Base-by-base conservation (phyloP, 2,888 invertebrate species). In the Catocala sponsa region DNA sequence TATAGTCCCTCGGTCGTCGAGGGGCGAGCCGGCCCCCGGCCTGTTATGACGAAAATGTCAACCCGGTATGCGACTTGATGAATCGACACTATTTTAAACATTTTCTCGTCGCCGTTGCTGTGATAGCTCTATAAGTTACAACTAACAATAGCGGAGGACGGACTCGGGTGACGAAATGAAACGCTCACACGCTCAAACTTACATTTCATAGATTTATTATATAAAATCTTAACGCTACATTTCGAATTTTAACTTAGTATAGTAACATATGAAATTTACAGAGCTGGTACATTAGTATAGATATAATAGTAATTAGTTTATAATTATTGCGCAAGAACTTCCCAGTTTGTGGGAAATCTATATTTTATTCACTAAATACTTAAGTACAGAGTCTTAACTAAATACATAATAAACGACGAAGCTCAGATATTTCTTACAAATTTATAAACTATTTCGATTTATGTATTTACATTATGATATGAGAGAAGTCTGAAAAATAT, bases 141-240 rank as follows among this genome's bases (percentile, higher is more conserved):
- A 59, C 62, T 66, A 67, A 71, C 63, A 59, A 49, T 60, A 54
- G 43, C 25, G 6, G 5, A 0, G 32, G 52, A 25, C 50, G 38
- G 63, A 25, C 25, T 25, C 25, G 55, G 44, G 59, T 50, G 25
- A 55, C 35, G 41, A 83, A 90, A 87, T 86, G 74, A 91, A 91
- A 87, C 83, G 69, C 79, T 68, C 79, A 72, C 70, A 82, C 76
- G 79, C 78, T 89, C 87, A 88, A 89, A 89, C 88, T 84, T 94
- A 93, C 92, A 92, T 94, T 94, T 93, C 88, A 93, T 92, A 91
- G 88, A 92, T 94, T 94, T 94, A 94, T 94, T 94, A 93, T 94
- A 94, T 92, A 94, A 94, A 94, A 94, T 91, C 94, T 94, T 94
- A 94, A 85, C 81, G 80, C 93, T 94, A 94, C 93, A 86, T 88